Evolutionary conservation across 2,797 vertebrate genomes (phyloP), one percentile per base, ranked within the genome.

Genomic region (Cyprinella venusta): DNA sequence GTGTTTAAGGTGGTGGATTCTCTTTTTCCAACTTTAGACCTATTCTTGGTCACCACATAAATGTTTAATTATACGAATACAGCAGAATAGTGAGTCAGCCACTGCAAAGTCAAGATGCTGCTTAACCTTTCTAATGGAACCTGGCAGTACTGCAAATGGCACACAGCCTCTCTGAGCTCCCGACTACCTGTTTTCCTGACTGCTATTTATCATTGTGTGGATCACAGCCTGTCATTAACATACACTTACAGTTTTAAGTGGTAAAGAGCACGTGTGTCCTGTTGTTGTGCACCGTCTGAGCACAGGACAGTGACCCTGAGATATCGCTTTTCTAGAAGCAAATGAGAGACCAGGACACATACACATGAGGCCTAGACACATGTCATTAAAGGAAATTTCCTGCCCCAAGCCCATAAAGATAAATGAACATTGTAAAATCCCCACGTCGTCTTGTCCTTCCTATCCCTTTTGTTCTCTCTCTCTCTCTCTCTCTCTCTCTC

Each of bases 361-460:
- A n/a, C n/a, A n/a, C n/a, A n/a, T n/a, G n/a, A n/a, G n/a, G 90
- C 87, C 81, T 79, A 26, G 85, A 91, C 90, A 89, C 68, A 0
- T 92, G 87, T 92, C 90, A 93, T 93, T 92, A 91, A 84, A 90
- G 83, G 56, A 74, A 83, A 88, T 91, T 91, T 94, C 93, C 92
- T 93, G 90, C 89, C 87, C 87, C 76, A 86, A 84, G 69, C 88
- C 90, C 90, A 91, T 94, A 91, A 94, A 94, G 88, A 91, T 83
- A 88, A 88, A 90, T 89, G 87, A 76, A 63, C 54, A 12, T 48
- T 81, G 50, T 79, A 85, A 88, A 85, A 93, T 91, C 92, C 89
- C 89, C 88, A 86, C 76, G 79, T 89, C 77, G 59, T 52, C 72
- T 63, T 69, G 82, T 8, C 87, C 83, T 78, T 75, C 77, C 85